A percentile compares a stretch with the other conserved stretches of the same genome.
Evolutionary conservation across 2,113 vertebrate species (phyloP).

Genomic region (Coreoperca whiteheadi): DNA sequence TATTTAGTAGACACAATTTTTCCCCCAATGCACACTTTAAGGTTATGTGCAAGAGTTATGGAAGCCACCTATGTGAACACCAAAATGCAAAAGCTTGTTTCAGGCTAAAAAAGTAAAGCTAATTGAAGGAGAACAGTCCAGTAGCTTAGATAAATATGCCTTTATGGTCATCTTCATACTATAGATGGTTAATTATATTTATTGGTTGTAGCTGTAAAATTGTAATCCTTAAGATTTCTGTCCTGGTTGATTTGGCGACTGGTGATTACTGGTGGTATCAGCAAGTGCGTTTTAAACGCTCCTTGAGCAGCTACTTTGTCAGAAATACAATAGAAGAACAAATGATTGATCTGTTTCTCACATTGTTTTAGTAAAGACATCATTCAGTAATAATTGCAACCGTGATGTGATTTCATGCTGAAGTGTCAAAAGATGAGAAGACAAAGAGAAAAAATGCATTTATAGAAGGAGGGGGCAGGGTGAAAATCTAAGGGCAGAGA

Average conservation of each 20-base stretch:
- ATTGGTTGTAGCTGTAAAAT: not conserved
- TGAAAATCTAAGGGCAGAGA: constrained; percentile 25
- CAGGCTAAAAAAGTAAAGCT: not conserved
- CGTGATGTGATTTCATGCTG: too few relatives aligned
- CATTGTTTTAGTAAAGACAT: not conserved
- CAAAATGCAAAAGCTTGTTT: not conserved
- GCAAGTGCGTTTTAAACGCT: not conserved
- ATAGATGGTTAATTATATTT: not conserved
- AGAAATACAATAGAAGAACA: not conserved
- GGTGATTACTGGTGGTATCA: not conserved
- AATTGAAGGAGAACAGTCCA: not conserved
- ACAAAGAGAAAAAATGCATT: constrained; percentile 12
- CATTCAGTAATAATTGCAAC: too few relatives aligned
- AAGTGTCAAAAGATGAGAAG: constrained; percentile 10
- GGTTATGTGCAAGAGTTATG: not conserved
- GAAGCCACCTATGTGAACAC: not conserved
- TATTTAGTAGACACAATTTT: not conserved
- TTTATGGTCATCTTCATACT: not conserved
- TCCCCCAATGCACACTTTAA: not conserved
- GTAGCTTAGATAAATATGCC: not conserved
- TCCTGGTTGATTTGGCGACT: not conserved
- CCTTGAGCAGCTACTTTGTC: not conserved
- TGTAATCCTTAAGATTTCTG: not conserved
- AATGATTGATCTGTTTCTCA: not conserved
- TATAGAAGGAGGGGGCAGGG: not conserved